These are phyloP conservation scores for Epinotia ramella DNA, from an alignment of 2,888 invertebrate species.

Conservation along the genomic window DNA sequence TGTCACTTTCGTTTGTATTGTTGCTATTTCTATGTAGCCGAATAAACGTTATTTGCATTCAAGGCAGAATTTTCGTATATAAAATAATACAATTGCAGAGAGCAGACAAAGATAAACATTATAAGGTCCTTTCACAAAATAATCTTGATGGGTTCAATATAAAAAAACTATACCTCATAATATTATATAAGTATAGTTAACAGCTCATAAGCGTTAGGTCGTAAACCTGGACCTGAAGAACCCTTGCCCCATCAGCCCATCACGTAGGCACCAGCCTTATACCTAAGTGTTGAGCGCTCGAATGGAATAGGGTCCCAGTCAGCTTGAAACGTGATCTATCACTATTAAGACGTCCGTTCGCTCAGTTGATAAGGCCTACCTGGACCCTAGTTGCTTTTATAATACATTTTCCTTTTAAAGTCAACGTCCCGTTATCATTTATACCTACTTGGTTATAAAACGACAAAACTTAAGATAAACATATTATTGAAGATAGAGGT, in stretches of 20 bases:
- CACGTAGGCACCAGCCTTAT: slow-evolving; percentile 20
- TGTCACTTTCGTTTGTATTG: background rate
- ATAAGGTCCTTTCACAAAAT: slow-evolving; percentile 13
- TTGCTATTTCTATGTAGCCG: background rate
- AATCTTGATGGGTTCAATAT: slow-evolving; percentile 16
- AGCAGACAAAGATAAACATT: background rate
- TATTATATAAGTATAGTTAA: slow-evolving; percentile 35
- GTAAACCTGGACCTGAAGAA: slow-evolving; percentile 38
- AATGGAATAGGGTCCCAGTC: slow-evolving; percentile 35
- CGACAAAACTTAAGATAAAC: slow-evolving; percentile 18
- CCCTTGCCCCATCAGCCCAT: background rate
- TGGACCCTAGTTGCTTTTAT: slow-evolving; percentile 6
- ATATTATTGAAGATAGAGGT: slow-evolving; percentile 37
- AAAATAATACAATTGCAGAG: too few species aligned
- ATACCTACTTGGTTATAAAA: background rate
- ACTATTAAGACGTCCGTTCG: slow-evolving; percentile 37
- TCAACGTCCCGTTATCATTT: background rate
- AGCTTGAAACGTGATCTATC: slow-evolving; percentile 44
- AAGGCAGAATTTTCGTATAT: too few species aligned
- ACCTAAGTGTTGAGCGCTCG: slow-evolving; percentile 34
- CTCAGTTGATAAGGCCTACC: slow-evolving; percentile 32
- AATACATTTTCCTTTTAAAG: slow-evolving; percentile 22
- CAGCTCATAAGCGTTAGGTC: slow-evolving; percentile 10
- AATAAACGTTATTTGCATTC: background rate
- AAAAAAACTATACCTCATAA: slow-evolving; percentile 25